A percentile compares a stretch with the other conserved stretches of the same genome.
Conservation (phyloP, 2,113 vertebrate genomes). For the Alethe castanea region DNA sequence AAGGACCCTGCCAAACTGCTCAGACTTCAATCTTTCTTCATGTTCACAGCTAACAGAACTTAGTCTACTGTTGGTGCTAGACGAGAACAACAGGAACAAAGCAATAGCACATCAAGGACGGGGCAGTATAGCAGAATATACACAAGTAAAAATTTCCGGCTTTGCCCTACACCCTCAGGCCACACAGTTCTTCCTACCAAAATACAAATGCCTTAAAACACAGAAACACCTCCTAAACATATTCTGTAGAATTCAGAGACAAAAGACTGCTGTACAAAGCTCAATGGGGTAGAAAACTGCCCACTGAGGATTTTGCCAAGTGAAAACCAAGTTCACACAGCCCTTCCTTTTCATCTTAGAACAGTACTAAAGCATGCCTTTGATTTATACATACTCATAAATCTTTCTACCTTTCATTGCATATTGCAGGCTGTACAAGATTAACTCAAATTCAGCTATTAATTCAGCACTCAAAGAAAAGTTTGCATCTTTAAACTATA, state of each 20-base stretch:
- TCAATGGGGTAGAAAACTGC: not conserved
- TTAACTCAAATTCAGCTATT: not conserved
- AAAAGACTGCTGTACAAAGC: not conserved
- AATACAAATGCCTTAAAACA: not conserved
- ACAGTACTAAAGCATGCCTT: not conserved
- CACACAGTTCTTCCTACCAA: not conserved
- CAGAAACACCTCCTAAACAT: not conserved
- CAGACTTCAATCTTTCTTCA: not conserved
- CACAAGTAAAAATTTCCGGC: not conserved
- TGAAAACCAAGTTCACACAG: not conserved
- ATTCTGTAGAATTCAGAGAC: not conserved
- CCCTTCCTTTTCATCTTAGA: not conserved
- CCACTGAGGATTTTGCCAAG: not conserved
- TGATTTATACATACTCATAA: not conserved
- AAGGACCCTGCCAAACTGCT: not conserved
- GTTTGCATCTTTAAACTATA: not conserved
- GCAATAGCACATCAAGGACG: not conserved
- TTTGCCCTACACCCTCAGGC: not conserved
- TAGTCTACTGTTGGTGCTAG: not conserved
- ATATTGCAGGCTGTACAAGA: not conserved
- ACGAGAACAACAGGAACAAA: not conserved
- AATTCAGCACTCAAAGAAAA: not conserved
- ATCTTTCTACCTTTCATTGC: not conserved
- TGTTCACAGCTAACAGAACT: not conserved
- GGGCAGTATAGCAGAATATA: not conserved